Conservation (phyloP, 2,113 vertebrate genomes). For the Spermophilus dauricus region DNA sequence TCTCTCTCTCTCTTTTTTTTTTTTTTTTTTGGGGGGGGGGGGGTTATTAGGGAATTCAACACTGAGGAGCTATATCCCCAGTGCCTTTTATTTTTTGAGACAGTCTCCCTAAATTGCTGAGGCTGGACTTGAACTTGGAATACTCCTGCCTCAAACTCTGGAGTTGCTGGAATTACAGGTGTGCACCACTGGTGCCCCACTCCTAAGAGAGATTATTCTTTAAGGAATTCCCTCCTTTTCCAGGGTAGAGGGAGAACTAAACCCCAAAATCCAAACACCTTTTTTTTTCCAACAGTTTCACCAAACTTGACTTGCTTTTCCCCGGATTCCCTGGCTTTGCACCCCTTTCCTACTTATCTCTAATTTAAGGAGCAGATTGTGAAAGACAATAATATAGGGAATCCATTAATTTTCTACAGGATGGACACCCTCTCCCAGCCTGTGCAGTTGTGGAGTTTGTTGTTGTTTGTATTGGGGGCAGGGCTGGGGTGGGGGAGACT, state of each 20-base stretch:
- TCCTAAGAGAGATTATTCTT: neutral
- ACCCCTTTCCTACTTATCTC: neutral
- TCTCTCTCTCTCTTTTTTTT: too few relatives aligned
- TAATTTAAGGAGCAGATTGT: neutral
- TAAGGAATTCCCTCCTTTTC: neutral
- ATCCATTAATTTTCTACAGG: neutral
- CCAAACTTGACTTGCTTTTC: slow-evolving; percentile 44
- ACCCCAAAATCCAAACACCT: neutral
- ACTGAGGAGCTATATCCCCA: too few relatives aligned
- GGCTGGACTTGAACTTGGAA: too few relatives aligned
- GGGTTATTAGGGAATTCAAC: too few relatives aligned
- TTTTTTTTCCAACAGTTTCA: neutral
- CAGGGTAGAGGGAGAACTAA: neutral
- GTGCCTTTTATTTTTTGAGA: too few relatives aligned
- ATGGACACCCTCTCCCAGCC: neutral
- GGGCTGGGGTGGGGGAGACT: neutral
- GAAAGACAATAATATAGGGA: neutral
- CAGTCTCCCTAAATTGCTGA: too few relatives aligned
- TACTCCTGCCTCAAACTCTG: too few relatives aligned
- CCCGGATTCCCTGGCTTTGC: neutral
- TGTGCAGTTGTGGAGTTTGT: neutral
- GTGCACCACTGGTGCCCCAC: too few relatives aligned
- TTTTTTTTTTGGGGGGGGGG: too few relatives aligned
- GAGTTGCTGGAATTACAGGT: too few relatives aligned
- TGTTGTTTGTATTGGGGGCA: neutral